A percentile compares a stretch with the other conserved stretches of the same genome.
Evolutionary conservation across 2,113 vertebrate species (phyloP).

Genomic region (Speoplatyrhinus poulsoni): DNA sequence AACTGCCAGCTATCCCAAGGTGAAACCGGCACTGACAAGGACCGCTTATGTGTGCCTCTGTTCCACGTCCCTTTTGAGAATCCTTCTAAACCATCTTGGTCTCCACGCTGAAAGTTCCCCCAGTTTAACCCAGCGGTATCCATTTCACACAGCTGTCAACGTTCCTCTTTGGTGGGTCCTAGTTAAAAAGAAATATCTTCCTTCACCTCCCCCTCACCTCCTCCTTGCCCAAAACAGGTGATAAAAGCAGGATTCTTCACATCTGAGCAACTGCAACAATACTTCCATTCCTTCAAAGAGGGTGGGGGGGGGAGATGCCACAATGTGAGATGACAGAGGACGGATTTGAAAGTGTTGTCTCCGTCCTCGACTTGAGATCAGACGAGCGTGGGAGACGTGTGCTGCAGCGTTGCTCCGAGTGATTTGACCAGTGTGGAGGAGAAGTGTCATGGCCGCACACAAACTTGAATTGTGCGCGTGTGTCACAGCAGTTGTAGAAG

Average conservation of each 20-base stretch:
- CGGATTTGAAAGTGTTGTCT: constrained; percentile 73
- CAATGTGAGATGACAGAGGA: constrained; percentile 66
- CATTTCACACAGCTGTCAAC: constrained; percentile 67
- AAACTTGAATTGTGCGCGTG: constrained; percentile 20
- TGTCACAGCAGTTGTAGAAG: constrained; percentile 5
- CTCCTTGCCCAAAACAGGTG: constrained; percentile 62
- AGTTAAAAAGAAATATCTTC: constrained; percentile 67
- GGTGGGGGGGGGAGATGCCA: constrained; percentile 47
- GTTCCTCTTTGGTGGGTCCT: constrained; percentile 62
- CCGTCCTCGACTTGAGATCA: constrained; percentile 65
- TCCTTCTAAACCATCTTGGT: constrained; percentile 45
- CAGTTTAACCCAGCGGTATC: constrained; percentile 61
- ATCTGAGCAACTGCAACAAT: constrained; percentile 68
- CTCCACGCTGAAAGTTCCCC: constrained; percentile 53
- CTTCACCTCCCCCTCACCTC: constrained; percentile 61
- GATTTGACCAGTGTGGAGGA: constrained; percentile 68
- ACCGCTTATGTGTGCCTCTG: constrained; percentile 16
- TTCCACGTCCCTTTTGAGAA: constrained; percentile 37
- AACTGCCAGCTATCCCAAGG: constrained; percentile 17
- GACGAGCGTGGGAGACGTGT: constrained; percentile 56
- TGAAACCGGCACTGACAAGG: constrained; percentile 2
- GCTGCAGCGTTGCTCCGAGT: constrained; percentile 49
- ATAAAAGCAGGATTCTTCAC: constrained; percentile 74
- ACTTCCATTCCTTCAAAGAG: constrained; percentile 73
- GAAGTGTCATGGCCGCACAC: constrained; percentile 34